Evolutionary conservation across 2,113 vertebrate species (phyloP).

Genomic region (Toxostoma redivivum): DNA sequence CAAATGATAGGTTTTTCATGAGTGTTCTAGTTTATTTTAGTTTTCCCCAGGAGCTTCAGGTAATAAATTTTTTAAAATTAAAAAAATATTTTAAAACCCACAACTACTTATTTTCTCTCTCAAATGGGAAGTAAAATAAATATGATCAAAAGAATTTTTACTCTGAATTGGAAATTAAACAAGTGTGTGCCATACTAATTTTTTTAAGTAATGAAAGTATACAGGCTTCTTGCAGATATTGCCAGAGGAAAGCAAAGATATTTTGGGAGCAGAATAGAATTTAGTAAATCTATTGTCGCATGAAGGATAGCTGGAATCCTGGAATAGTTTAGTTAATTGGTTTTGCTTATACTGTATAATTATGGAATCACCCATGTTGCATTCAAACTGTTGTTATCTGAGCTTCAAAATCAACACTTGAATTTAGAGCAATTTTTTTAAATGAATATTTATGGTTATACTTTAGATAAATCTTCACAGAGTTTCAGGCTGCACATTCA

Average conservation of each 20-base stretch:
- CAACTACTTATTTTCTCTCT: neutral
- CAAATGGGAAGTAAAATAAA: neutral
- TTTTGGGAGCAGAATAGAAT: neutral
- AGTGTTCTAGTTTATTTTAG: neutral
- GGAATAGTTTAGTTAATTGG: neutral
- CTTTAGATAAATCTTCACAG: neutral
- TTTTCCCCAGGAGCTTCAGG: neutral
- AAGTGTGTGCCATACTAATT: neutral
- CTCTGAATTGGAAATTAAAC: neutral
- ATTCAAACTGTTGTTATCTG: neutral
- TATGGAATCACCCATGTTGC: neutral
- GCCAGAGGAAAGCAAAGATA: neutral
- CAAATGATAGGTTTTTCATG: neutral
- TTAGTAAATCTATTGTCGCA: neutral
- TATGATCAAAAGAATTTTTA: neutral
- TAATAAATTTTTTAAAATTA: neutral
- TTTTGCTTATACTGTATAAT: neutral
- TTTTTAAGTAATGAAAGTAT: neutral
- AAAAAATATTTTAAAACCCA: neutral
- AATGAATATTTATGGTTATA: neutral
- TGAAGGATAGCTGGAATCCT: neutral
- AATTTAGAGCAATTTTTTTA: neutral
- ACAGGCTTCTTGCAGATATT: neutral
- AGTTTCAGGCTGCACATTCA: fast-evolving
- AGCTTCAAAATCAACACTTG: neutral